These are phyloP conservation scores for Crotalus viridis DNA, from an alignment of 2,113 vertebrate genomes.

Conservation along the genomic window DNA sequence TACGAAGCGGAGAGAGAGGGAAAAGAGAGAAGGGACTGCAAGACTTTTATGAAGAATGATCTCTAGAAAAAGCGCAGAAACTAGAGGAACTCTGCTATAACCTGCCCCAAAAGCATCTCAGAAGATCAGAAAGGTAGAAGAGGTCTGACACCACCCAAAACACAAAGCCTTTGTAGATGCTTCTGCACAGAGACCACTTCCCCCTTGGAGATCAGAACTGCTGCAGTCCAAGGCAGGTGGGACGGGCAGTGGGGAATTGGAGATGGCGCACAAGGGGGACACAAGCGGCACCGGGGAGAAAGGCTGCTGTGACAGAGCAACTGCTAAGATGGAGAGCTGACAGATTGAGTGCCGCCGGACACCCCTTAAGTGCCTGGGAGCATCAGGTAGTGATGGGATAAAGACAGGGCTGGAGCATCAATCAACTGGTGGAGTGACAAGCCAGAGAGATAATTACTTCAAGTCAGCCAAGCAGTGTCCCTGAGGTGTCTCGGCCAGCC, in stretches of 20 bases:
- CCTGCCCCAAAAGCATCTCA: neutral
- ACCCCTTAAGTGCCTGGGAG: neutral
- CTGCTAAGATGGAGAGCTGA: neutral
- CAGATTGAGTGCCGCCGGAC: neutral
- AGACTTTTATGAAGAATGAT: neutral
- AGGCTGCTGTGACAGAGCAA: too few species aligned
- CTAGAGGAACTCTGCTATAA: neutral
- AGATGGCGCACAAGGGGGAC: neutral
- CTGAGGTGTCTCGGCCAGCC: neutral
- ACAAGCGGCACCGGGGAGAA: neutral
- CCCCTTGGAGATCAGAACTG: too few species aligned
- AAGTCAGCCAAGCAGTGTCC: neutral
- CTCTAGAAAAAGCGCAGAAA: neutral
- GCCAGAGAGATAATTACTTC: neutral
- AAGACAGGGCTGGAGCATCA: neutral
- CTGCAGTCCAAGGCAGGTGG: neutral
- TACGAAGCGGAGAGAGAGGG: neutral
- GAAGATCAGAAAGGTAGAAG: neutral
- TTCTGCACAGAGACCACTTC: neutral
- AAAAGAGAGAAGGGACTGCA: neutral
- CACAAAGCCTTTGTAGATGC: neutral
- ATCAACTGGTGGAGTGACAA: neutral
- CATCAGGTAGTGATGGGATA: neutral
- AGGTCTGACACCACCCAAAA: neutral
- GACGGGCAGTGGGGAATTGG: accelerated